Evolutionary conservation across 2,888 invertebrate genomes (phyloP), one percentile per base, ranked within the genome.

Genomic region (Tipula vernalis): DNA sequence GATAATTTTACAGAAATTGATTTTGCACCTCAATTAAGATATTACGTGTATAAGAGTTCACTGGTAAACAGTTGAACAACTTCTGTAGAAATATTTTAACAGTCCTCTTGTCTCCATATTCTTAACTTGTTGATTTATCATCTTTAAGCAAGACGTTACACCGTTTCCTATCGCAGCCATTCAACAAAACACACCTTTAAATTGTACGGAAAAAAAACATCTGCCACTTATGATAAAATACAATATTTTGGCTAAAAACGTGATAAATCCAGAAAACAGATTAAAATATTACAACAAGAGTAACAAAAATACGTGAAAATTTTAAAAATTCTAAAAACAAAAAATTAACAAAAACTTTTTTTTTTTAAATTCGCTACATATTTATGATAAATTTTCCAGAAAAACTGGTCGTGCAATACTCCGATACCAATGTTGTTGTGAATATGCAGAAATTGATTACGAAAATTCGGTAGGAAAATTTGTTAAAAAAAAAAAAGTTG

Each of bases 391-490:
- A 89, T 90, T 90, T 91, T 91, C 90, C 91, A 92, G 91, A 91
- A 92, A 92, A 90, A 91, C 91, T 91, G 91, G 91, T 90, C 91
- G 91, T 89, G 91, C 91, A 90, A 91, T 91, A 89, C 91, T 92
- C 89, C 91, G 91, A 89, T 91, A 91, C 90, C 91, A 92, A 91
- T 92, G 91, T 92, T 92, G 91, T 92, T 92, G 91, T 90, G 91
- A 91, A 90, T 91, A 91, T 90, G 91, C 91, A 89, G 91, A 91
- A 90, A 91, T 91, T 90, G 91, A 91, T 90, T 91, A 91, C 90
- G 90, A 91, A 89, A 91, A 91, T 90, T 91, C 91, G 91, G 91
- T 92, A 92, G 91, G 91, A 90, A 89, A 90, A 71, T 86, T 87
- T 87, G 87, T 88, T 87, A 87, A 86, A 87, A 87, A 87, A 87